Conservation (phyloP, 2,113 vertebrate species). For the Aplodontia rufa region DNA sequence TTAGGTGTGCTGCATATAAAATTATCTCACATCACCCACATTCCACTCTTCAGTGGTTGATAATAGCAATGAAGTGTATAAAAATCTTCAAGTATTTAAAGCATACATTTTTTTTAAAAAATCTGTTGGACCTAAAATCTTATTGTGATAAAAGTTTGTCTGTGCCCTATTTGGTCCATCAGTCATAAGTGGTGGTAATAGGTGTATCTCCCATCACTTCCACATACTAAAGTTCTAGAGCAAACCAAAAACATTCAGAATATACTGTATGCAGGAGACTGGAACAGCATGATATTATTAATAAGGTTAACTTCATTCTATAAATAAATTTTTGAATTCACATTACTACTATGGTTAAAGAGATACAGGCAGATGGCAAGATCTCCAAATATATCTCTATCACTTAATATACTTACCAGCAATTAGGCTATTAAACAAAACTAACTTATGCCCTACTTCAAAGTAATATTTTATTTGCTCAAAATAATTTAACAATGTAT, state of each 20-base stretch:
- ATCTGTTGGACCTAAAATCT: conserved; percentile 17
- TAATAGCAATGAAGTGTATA: not conserved
- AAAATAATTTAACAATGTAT: not conserved
- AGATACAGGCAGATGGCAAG: not conserved
- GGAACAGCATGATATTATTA: not conserved
- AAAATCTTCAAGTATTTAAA: not conserved
- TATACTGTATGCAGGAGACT: not conserved
- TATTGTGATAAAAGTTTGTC: not conserved
- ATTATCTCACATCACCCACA: not conserved
- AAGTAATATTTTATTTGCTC: not conserved
- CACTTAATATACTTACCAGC: not conserved
- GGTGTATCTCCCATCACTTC: not conserved
- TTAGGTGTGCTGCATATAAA: not conserved
- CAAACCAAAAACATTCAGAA: conserved; percentile 1
- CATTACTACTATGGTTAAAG: not conserved
- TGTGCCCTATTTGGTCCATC: not conserved
- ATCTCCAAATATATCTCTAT: not conserved
- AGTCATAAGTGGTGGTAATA: not conserved
- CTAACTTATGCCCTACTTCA: not conserved
- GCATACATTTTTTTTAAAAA: not conserved
- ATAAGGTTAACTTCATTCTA: not conserved
- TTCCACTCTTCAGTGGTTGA: not conserved
- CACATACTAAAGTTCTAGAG: not conserved
- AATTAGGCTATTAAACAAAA: not conserved
- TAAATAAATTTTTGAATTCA: not conserved